Percentiles rank a stretch among this genome's conserved stretches.
These are phyloP conservation scores for Tolmerus cingulatus DNA, from an alignment of 2,888 invertebrate genomes.

Conservation along the genomic window DNA sequence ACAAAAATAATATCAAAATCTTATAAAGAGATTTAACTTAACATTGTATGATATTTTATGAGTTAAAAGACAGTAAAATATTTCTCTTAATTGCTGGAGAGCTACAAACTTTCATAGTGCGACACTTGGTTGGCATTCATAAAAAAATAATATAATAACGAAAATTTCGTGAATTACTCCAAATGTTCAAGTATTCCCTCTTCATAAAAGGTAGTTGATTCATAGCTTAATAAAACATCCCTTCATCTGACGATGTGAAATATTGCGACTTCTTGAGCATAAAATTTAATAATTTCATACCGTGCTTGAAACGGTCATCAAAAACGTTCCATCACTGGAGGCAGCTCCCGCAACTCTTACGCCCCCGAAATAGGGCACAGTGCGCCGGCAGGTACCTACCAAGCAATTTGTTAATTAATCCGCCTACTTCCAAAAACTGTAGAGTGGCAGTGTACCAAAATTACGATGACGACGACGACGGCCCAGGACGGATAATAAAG, in stretches of 20 bases:
- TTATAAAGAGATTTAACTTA: too few species aligned
- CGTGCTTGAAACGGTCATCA: neutral
- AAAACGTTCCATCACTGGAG: neutral
- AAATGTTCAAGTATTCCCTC: neutral
- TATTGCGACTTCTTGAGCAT: neutral
- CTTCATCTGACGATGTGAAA: neutral
- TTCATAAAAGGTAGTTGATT: neutral
- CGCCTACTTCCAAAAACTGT: neutral
- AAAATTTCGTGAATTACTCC: neutral
- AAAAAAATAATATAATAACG: neutral
- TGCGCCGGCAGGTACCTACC: neutral
- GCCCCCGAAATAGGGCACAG: neutral
- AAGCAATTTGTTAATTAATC: constrained; percentile 17
- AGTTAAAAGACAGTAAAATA: neutral
- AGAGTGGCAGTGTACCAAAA: neutral
- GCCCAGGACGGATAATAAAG: neutral
- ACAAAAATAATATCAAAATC: too few species aligned
- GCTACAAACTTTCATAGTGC: neutral
- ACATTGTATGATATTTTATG: neutral
- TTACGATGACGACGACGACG: neutral
- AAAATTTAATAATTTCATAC: neutral
- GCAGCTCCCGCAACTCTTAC: neutral
- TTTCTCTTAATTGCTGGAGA: neutral
- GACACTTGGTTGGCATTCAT: neutral
- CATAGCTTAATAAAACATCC: neutral